These are phyloP conservation scores for Noctua comes DNA, from an alignment of 2,888 invertebrate genomes.

Conservation along the genomic window DNA sequence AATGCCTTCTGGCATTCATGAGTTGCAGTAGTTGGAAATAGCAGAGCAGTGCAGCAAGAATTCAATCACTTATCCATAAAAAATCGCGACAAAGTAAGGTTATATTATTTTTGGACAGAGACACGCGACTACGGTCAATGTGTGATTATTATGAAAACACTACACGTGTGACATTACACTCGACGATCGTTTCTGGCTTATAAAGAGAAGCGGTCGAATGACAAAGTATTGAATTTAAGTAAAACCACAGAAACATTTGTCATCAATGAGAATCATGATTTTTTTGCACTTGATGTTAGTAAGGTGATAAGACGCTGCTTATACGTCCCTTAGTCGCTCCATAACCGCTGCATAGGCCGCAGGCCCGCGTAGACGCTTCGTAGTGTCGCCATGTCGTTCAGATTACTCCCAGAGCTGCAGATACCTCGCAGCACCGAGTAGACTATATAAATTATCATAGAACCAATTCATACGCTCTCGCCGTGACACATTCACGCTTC, in stretches of 20 bases:
- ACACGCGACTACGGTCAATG: slow-evolving; percentile 23
- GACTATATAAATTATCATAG: not conserved
- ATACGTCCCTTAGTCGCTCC: not conserved
- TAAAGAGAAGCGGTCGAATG: not conserved
- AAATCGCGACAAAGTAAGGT: not conserved
- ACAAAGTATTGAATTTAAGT: slow-evolving; percentile 17
- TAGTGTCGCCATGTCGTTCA: not conserved
- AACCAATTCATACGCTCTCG: not conserved
- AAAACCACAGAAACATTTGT: not conserved
- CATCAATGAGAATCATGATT: not conserved
- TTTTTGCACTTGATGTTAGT: not conserved
- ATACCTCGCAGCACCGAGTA: not conserved
- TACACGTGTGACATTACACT: not conserved
- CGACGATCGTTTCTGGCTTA: not conserved
- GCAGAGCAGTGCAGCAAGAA: not conserved
- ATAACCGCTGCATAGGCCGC: too few species aligned
- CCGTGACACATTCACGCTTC: not conserved
- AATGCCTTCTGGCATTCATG: not conserved
- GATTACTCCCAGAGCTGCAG: not conserved
- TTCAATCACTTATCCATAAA: not conserved
- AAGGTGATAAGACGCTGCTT: too few species aligned
- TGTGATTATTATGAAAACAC: slow-evolving; percentile 35
- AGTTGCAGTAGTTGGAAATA: not conserved
- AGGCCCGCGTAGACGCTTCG: not conserved
- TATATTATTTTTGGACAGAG: slow-evolving; percentile 18